Conservation (phyloP, 2,797 vertebrate species). For the Acipenser ruthenus region DNA sequence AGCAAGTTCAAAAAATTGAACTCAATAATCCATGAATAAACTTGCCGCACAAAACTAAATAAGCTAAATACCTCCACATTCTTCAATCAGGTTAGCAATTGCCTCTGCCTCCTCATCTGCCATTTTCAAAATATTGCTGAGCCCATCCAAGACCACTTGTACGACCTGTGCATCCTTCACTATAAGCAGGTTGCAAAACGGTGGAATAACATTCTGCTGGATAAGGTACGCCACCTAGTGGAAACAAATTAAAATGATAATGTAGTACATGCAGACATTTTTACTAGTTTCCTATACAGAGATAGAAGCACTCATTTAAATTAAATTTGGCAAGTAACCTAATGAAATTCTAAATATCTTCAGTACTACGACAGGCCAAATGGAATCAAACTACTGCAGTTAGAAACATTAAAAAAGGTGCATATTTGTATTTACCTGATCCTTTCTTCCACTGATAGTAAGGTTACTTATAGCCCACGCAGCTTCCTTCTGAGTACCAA, state of each 20-base stretch:
- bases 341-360: no score
- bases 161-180: constrained; percentile 98
- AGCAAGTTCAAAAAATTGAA: no score
- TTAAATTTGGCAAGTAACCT: no score
- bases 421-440: constrained; percentile 65
- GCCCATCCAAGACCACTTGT: constrained; percentile 93
- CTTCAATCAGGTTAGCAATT: constrained; percentile 96
- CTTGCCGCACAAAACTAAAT: no score
- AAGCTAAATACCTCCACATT: constrained; percentile 78
- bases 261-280: no score
- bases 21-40: no score
- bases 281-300: no score
- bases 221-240: constrained; percentile 91
- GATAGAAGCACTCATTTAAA: no score
- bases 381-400: no score
- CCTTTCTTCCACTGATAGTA: constrained; percentile 97
- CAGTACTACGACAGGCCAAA: no score
- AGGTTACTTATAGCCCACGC: constrained; percentile 99
- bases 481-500: constrained; percentile 97
- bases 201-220: constrained; percentile 94
- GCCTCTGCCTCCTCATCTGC: constrained; percentile 94
- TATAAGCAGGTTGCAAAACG: constrained; percentile 94
- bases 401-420: no score
- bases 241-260: neutral
- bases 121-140: constrained; percentile 99